These are phyloP conservation scores for Carapus acus DNA, from an alignment of 2,797 vertebrate species.

Conservation along the genomic window DNA sequence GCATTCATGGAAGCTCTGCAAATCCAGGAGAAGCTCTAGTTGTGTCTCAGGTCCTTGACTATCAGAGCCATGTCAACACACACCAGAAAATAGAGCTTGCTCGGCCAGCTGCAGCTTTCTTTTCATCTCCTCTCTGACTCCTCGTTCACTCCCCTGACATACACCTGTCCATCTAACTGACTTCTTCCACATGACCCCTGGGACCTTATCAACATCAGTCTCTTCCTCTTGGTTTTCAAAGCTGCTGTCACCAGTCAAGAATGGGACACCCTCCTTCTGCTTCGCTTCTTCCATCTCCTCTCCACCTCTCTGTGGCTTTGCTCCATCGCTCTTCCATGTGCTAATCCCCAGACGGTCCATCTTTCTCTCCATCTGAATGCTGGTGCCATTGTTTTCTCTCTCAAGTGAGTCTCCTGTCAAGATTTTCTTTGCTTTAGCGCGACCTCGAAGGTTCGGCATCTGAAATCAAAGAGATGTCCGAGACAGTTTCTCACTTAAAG, in stretches of 20 bases:
- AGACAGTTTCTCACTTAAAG: conserved; percentile 51
- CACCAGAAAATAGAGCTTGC: conserved; percentile 65
- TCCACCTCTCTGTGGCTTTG: conserved; percentile 29
- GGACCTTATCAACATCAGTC: conserved; percentile 46
- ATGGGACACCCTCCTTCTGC: conserved; percentile 36
- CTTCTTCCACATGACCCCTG: conserved; percentile 39
- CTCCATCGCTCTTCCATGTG: conserved; percentile 32
- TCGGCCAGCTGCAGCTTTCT: conserved; percentile 54
- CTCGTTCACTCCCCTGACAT: conserved; percentile 38
- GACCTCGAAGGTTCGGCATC: conserved; percentile 72
- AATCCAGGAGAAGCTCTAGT: no score
- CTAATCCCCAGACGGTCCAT: conserved; percentile 54
- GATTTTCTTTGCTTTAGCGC: conserved; percentile 66
- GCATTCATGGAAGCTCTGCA: no score
- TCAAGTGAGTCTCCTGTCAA: conserved; percentile 47
- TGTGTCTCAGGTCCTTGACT: no score
- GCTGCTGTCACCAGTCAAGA: conserved; percentile 36
- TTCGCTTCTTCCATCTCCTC: conserved; percentile 36
- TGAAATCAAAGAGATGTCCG: conserved; percentile 63
- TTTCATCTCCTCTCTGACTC: conserved; percentile 47
- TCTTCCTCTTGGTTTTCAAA: conserved; percentile 54
- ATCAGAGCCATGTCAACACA: conserved; percentile 67
- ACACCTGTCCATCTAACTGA: conserved; percentile 59
- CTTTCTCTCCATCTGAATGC: conserved; percentile 58
- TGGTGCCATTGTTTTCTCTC: conserved; percentile 55